Evolutionary conservation across 92 coral and sea anemone species (phyloP), one percentile per base, ranked within the genome.

Genomic region (Plumapathes pennacea): DNA sequence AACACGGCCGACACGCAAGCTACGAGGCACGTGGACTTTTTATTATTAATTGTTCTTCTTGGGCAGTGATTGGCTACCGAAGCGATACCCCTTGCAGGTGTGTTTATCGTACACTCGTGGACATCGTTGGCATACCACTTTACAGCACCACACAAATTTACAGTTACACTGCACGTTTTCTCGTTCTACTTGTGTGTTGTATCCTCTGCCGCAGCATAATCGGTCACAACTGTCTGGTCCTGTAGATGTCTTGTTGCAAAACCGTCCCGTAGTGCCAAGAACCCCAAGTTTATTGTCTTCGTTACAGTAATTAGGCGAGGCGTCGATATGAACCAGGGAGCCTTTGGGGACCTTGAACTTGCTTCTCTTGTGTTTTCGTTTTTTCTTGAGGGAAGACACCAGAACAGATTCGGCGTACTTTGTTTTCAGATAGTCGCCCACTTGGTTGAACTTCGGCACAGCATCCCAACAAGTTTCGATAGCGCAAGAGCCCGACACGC

Each of bases 121-220:
- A 37, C 98, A 92, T 49, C 50, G 56, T 38, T 92, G 61, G 57
- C 98, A 92, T 17, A 71, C 43, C 33, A 92, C 98, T 31, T 51
- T 50, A 64, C 98, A 92, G 31, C 98, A 92, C 92, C 94, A 92
- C 11, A 71, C 54, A 58, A 92, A 92, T 64, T 57, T 67, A 50
- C 98, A 92, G 11, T 67, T 76, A 55, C 98, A 92, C 33, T 67
- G 50, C 25, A 46, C 79, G 12, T 57, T 66, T 40, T 88, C 96
- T 37, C 98, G 78, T 28, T 76, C 76, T 17, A 76, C 77, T 50
- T 74, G 77, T 5, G 98, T 92, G 61, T 92, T 84, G 54, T 92
- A 92, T 4, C 98, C 98, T 11, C 58, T 62, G 1, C 98, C 98
- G 13, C 98, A 92, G 57, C 98, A 92, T 57, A 92, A 54, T 38